phyloP scores from a whole-genome alignment of 2,888 invertebrate genomes.

The Monoplex corrugatus region DNA sequence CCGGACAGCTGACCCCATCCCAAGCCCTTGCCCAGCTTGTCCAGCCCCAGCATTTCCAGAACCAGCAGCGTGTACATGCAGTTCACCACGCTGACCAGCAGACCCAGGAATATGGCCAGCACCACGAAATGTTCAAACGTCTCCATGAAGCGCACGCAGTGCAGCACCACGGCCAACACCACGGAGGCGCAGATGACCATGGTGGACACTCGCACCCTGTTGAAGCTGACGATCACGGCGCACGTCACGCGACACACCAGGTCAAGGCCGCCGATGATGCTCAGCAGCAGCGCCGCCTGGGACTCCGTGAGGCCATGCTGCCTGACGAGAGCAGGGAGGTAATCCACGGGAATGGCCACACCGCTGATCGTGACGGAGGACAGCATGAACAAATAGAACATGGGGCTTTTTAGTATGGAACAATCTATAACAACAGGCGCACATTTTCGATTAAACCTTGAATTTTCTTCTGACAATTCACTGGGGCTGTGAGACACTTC shows the following conservation, averaged over 20 bases:
- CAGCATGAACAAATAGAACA: constrained; percentile 18
- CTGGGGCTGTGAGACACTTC: too few relatives aligned
- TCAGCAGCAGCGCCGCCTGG: constrained; percentile 33
- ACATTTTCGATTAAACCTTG: too few relatives aligned
- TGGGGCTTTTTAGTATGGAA: background rate
- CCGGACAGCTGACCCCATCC: constrained; percentile 43
- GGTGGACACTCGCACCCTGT: background rate
- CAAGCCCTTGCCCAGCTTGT: constrained; percentile 40
- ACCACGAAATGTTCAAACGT: constrained; percentile 29
- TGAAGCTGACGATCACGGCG: background rate
- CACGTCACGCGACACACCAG: constrained; percentile 28
- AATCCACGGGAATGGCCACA: background rate
- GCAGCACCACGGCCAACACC: constrained; percentile 6
- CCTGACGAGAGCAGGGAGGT: constrained; percentile 22
- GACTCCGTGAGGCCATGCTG: constrained; percentile 11
- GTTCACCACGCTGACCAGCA: constrained; percentile 29
- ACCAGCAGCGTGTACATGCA: constrained; percentile 7
- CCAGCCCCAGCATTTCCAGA: constrained; percentile 47
- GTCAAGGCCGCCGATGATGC: constrained; percentile 42
- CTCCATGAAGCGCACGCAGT: constrained; percentile 42
- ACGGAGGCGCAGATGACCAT: constrained; percentile 13
- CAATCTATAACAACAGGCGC: too few relatives aligned
- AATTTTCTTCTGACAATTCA: too few relatives aligned
- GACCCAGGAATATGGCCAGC: constrained; percentile 19
- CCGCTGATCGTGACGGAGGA: background rate